Evolutionary conservation across 2,888 invertebrate genomes (phyloP).

Genomic region (Steinernema hermaphroditum): DNA sequence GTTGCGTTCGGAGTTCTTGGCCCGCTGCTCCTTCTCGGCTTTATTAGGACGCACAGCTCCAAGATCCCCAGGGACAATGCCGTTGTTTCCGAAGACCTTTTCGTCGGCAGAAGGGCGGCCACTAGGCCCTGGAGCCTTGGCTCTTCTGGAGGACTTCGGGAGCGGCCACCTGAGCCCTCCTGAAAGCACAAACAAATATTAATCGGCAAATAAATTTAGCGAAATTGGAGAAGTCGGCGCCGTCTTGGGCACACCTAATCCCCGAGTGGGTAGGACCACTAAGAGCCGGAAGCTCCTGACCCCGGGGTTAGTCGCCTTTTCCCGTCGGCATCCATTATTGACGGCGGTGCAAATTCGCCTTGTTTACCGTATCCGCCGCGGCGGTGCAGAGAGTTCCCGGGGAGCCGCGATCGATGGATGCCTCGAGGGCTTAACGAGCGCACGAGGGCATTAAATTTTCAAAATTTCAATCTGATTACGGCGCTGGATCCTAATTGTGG

Average conservation of each 20-base stretch:
- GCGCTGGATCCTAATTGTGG: conserved; percentile 26
- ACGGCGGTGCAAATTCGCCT: conserved; percentile 17
- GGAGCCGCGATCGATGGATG: not conserved
- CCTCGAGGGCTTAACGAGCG: conserved; percentile 29
- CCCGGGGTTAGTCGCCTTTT: not conserved
- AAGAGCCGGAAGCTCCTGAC: not conserved
- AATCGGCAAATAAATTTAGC: conserved; percentile 10
- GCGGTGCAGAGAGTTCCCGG: not conserved
- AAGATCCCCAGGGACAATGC: conserved; percentile 22
- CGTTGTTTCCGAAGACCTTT: conserved; percentile 26
- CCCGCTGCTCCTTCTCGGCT: conserved; percentile 22
- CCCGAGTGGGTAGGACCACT: not conserved
- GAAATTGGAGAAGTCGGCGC: conserved; percentile 5
- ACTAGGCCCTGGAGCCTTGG: too few species aligned
- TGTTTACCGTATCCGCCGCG: conserved; percentile 29
- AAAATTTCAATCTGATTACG: conserved; percentile 28
- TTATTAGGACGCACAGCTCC: conserved; percentile 30
- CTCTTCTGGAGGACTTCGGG: too few species aligned
- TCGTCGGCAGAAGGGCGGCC: too few species aligned
- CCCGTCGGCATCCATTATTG: conserved; percentile 4
- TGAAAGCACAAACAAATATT: not conserved
- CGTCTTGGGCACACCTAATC: conserved; percentile 20
- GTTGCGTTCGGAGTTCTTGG: conserved; percentile 13
- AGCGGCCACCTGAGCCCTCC: not conserved
- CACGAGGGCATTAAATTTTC: conserved; percentile 28